Conservation (phyloP, 1,140 invertebrate species). For the Matsumurasca onukii region DNA sequence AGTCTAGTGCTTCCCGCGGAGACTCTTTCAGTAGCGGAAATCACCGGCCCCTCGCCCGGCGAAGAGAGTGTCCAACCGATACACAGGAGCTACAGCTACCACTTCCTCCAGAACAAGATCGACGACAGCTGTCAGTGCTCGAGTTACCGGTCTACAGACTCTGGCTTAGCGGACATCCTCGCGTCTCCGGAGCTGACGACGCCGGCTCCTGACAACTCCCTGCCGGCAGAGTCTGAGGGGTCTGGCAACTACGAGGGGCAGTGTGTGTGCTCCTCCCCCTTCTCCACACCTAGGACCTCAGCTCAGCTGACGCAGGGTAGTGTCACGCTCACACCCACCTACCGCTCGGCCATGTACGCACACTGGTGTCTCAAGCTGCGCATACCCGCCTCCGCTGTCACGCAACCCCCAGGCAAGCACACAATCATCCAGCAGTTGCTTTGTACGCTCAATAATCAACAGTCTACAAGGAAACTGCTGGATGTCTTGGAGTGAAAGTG, state of each 20-base stretch:
- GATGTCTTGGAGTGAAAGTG: too few relatives aligned
- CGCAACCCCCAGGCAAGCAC: slow-evolving; percentile 41
- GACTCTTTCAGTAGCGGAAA: slow-evolving; percentile 50
- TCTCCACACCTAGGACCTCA: slow-evolving; percentile 65
- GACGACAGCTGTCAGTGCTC: slow-evolving; percentile 9
- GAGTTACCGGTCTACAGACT: slow-evolving; percentile 68
- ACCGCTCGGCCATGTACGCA: slow-evolving; percentile 80
- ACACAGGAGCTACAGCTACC: slow-evolving; percentile 29
- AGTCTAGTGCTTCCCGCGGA: slow-evolving; percentile 54
- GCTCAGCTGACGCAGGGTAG: slow-evolving; percentile 50
- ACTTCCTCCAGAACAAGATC: slow-evolving; percentile 25
- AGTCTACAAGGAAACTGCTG: too few relatives aligned
- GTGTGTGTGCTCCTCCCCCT: slow-evolving; percentile 69
- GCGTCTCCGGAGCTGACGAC: slow-evolving; percentile 66
- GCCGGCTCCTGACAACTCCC: slow-evolving; percentile 35
- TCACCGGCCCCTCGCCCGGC: not conserved
- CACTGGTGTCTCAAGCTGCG: slow-evolving; percentile 91
- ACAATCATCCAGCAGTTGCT: not conserved
- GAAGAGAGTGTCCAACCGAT: not conserved
- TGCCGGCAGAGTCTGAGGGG: slow-evolving; percentile 48
- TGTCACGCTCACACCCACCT: slow-evolving; percentile 46
- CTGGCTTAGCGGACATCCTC: slow-evolving; percentile 74
- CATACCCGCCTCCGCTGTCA: slow-evolving; percentile 57
- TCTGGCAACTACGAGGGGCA: slow-evolving; percentile 64
- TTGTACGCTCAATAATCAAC: slow-evolving; percentile 18